Evolutionary conservation across 2,797 vertebrate species (phyloP).

Genomic region (Galago senegalensis): DNA sequence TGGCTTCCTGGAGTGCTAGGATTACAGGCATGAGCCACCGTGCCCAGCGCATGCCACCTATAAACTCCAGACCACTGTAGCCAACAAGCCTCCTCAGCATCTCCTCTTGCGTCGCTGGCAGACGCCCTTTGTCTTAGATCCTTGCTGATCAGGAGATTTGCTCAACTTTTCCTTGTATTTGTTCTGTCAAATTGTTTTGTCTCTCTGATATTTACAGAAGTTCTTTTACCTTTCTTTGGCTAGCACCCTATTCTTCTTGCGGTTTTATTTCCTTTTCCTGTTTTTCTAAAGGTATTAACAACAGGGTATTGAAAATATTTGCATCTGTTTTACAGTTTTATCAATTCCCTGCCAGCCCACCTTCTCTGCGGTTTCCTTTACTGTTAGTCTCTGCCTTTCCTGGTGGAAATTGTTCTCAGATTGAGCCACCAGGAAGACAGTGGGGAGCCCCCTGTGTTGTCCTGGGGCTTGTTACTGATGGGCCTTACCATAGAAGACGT

Average conservation of each 20-base stretch:
- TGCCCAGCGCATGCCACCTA: too few species aligned
- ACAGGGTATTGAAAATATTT: not conserved
- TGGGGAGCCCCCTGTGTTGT: not conserved
- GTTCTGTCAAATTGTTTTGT: not conserved
- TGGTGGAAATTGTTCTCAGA: not conserved
- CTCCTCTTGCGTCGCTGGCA: not conserved
- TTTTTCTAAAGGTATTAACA: not conserved
- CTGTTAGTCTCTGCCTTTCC: not conserved
- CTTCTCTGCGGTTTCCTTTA: not conserved
- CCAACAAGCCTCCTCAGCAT: not conserved
- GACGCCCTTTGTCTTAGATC: not conserved
- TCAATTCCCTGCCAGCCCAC: not conserved
- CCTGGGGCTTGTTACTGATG: not conserved
- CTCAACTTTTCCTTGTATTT: not conserved
- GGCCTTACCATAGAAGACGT: too few species aligned
- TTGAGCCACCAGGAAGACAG: not conserved
- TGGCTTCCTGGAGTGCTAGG: too few species aligned
- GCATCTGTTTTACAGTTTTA: not conserved
- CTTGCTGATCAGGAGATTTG: not conserved
- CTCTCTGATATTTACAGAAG: not conserved
- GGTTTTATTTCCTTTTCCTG: not conserved
- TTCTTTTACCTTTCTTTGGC: not conserved
- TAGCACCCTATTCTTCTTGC: not conserved
- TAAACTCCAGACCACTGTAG: not conserved
- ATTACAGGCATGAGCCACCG: too few species aligned